These are phyloP conservation scores for Hemibagrus guttatus DNA, from an alignment of 2,797 vertebrate species.

Conservation along the genomic window DNA sequence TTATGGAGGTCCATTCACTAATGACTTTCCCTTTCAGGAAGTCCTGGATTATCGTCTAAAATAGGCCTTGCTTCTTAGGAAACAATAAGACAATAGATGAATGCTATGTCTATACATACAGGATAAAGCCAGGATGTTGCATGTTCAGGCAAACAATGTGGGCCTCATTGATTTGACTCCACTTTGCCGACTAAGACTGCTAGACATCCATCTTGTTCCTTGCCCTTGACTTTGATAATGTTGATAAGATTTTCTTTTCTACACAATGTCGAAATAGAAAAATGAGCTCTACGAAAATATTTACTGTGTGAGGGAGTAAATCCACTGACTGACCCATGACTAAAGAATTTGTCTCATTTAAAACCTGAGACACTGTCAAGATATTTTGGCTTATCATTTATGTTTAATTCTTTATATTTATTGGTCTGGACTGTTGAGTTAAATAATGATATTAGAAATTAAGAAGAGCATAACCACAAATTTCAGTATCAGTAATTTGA, in stretches of 20 bases:
- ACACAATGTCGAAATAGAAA: not conserved
- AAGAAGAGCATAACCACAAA: not conserved
- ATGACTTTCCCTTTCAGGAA: conserved; percentile 66
- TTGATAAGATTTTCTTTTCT: conserved; percentile 41
- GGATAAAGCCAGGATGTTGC: conserved; percentile 71
- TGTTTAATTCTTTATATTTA: not conserved
- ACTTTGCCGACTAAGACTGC: conserved; percentile 38
- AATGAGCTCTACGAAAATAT: not conserved
- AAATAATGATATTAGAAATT: not conserved
- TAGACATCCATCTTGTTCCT: conserved; percentile 31
- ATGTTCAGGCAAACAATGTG: conserved; percentile 64
- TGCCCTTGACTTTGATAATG: conserved; percentile 44
- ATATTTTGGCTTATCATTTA: not conserved
- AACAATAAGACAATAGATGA: conserved; percentile 75
- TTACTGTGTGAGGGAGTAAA: not conserved
- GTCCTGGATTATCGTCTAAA: conserved; percentile 64
- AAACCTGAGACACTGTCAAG: not conserved
- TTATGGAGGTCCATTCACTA: conserved; percentile 49
- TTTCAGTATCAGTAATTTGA: not conserved
- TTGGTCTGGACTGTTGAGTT: not conserved
- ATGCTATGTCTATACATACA: conserved; percentile 62
- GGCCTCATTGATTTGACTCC: conserved; percentile 51
- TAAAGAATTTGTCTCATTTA: not conserved
- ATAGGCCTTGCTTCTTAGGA: conserved; percentile 59
- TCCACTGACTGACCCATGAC: not conserved